Evolutionary conservation across 2,113 vertebrate genomes (phyloP), one percentile per base, ranked within the genome.

Genomic region (Zapornia atra): DNA sequence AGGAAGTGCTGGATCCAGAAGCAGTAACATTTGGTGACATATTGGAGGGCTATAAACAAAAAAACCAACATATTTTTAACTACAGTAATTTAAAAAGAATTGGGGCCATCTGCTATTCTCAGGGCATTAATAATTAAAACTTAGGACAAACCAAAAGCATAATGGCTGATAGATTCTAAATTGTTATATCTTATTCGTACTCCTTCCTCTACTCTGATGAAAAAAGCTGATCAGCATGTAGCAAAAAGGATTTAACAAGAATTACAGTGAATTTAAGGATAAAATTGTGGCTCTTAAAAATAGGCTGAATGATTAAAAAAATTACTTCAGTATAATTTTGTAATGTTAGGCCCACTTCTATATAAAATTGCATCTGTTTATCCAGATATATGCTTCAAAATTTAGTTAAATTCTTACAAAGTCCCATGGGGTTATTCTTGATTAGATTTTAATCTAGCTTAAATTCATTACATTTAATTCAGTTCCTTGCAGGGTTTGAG

Each of bases 121-220:
- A 88, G 83, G 72, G 84, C 86, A 95, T 91, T 59, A 93, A 95
- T 97, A 91, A 94, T 96, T 96, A 94, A 96, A 94, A 89, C 26
- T 56, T 82, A 82, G 0, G 33, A 95, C 73, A 91, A 94, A 82
- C 22, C 11, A 34, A 95, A 82, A 85, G 25, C 53, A 65, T 85
- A 91, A 85, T 72, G 53, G 57, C 50, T 77, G 73, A 72, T 82
- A 86, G 42, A 64, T 60, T 69, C 29, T 20, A 64, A 87, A 85
- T 91, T 76, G 28, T 90, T 87, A 36, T 72, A 72, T 82, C 31
- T 85, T 87, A 48, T 57, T 84, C 0, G 2, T 65, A 53, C 44
- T 57, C 57, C 86, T 89, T 72, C n/a, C 6, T 86, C 36, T 66
- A 29, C 25, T 60, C 61, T 84, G 34, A 82, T 72, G 53, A 19